Evolutionary conservation across 2,888 invertebrate species (phyloP).

Genomic region (Lepetodrilus schrolli): DNA sequence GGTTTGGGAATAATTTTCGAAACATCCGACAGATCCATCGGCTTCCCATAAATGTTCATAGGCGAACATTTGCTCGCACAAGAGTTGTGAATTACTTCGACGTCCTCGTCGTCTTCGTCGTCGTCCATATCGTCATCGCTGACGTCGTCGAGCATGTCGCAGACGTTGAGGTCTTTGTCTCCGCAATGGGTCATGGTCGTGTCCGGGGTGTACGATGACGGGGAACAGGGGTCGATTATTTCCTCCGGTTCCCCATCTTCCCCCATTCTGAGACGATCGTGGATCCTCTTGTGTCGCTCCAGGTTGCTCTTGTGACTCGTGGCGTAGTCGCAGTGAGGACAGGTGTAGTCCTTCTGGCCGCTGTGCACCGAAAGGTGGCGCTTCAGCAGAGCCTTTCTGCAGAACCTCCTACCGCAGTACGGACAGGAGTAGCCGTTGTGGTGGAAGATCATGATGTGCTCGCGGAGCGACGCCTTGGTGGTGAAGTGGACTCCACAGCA

Average conservation of each 20-base stretch:
- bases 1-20: background rate
- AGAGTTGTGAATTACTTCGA: background rate
- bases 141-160: constrained; percentile 3
- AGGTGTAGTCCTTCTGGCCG: constrained; percentile 76
- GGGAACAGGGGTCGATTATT: constrained; percentile 35
- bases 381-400: constrained; percentile 76
- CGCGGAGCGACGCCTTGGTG: constrained; percentile 75
- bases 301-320: constrained; percentile 77
- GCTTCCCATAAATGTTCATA: constrained; percentile 5
- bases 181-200: constrained; percentile 19
- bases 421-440: constrained; percentile 76
- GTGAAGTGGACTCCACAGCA: constrained; percentile 75
- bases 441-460: constrained; percentile 76
- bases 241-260: constrained; percentile 43
- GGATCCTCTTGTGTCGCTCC: constrained; percentile 75
- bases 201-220: constrained; percentile 39
- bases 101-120: constrained; percentile 16
- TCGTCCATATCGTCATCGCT: constrained; percentile 25
- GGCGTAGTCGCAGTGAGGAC: constrained; percentile 76
- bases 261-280: constrained; percentile 46
- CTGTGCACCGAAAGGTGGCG: constrained; percentile 77
- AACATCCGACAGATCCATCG: constrained; percentile 5
- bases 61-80: background rate
- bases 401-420: constrained; percentile 75
- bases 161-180: background rate